Conservation (phyloP, 2,113 vertebrate species). For the Paramisgurnus dabryanus region DNA sequence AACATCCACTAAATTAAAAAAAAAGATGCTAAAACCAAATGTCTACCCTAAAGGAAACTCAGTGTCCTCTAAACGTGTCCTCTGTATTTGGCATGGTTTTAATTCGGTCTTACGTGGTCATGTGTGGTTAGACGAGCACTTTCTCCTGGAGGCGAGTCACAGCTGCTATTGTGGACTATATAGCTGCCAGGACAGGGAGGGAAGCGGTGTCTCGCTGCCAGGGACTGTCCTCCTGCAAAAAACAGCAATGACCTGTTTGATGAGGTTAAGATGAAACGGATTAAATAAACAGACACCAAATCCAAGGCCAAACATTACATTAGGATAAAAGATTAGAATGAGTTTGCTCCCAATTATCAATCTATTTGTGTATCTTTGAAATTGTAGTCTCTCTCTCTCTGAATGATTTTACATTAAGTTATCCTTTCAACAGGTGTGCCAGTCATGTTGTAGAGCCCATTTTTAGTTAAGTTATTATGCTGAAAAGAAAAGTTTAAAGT, state of each 20-base stretch:
- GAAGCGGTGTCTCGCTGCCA: neutral
- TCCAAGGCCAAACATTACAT: neutral
- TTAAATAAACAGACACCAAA: neutral
- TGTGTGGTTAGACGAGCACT: slow-evolving; percentile 31
- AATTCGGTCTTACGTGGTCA: slow-evolving; percentile 4
- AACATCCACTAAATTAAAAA: no score
- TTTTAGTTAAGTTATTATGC: no score
- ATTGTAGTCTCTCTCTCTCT: no score
- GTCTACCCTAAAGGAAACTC: neutral
- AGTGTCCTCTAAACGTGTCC: slow-evolving; percentile 25
- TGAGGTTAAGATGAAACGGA: neutral
- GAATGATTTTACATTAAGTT: no score
- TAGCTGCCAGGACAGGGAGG: slow-evolving; percentile 7
- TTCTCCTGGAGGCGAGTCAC: slow-evolving; percentile 30
- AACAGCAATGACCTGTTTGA: slow-evolving; percentile 22
- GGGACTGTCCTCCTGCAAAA: neutral
- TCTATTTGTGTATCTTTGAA: no score
- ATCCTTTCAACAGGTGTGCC: no score
- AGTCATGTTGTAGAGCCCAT: no score
- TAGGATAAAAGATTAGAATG: neutral
- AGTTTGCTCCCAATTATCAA: neutral
- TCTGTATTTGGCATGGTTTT: slow-evolving; percentile 39
- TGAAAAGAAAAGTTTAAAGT: no score
- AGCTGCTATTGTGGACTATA: slow-evolving; percentile 39
- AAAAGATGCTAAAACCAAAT: neutral